phyloP scores from a whole-genome alignment of 2,888 invertebrate species.

The Rosalia funebris region DNA sequence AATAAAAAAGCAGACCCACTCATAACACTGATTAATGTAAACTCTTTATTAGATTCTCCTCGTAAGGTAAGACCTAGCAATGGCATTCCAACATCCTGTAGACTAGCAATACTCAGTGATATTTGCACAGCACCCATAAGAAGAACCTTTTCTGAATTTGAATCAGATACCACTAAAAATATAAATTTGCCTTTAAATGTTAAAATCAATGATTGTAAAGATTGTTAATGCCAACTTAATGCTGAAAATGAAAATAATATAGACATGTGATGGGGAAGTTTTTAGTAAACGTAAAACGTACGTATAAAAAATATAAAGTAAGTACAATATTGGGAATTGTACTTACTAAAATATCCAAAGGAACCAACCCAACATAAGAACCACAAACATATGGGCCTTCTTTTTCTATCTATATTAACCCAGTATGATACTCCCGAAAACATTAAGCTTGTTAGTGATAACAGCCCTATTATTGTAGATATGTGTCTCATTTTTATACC shows the following conservation, averaged over 20 bases:
- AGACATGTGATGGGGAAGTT: background rate
- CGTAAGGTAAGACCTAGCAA: conserved; percentile 54
- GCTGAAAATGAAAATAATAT: too few species aligned
- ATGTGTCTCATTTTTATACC: conserved; percentile 50
- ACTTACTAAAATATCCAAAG: conserved; percentile 69
- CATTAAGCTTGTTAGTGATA: conserved; percentile 51
- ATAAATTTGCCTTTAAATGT: background rate
- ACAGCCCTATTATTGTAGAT: conserved; percentile 52
- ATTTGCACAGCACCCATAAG: conserved; percentile 57
- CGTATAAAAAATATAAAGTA: too few species aligned
- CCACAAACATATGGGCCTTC: conserved; percentile 56
- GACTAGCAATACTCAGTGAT: conserved; percentile 55
- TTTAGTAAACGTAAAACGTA: background rate
- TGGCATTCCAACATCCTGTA: conserved; percentile 56
- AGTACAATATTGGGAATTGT: too few species aligned
- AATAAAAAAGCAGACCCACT: conserved; percentile 55
- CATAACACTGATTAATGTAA: conserved; percentile 52
- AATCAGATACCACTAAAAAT: conserved; percentile 57
- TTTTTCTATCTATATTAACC: conserved; percentile 53
- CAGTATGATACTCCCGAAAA: conserved; percentile 53
- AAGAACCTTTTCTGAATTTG: conserved; percentile 50
- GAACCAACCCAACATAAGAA: conserved; percentile 67
- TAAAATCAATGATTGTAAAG: too few species aligned
- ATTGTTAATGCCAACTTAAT: too few species aligned
- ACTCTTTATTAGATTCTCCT: conserved; percentile 55